phyloP scores from a whole-genome alignment of 1,140 invertebrate species.

The Diuraphis noxia region DNA sequence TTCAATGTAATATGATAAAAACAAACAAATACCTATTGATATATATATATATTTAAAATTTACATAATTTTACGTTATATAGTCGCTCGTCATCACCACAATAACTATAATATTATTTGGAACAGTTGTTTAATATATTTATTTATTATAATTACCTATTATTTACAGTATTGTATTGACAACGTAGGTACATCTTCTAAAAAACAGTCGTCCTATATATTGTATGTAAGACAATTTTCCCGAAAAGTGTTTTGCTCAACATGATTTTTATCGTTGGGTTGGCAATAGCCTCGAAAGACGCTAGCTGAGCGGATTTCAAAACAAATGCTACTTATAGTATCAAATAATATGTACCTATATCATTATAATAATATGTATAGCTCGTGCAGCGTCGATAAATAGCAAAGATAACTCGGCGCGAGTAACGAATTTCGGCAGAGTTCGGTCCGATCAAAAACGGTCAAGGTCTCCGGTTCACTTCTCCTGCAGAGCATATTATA shows the following conservation, averaged over 20 bases:
- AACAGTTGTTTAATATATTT: not conserved
- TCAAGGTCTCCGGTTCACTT: not conserved
- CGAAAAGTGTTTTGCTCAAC: not conserved
- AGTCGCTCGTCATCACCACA: not conserved
- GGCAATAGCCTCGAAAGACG: not conserved
- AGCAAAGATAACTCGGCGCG: not conserved
- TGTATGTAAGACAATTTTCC: not conserved
- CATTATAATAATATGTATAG: not conserved
- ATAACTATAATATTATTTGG: not conserved
- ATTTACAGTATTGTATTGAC: too few species aligned
- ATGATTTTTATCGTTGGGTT: not conserved
- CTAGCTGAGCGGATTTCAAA: not conserved
- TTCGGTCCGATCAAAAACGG: not conserved
- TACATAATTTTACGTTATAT: not conserved
- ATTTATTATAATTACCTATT: not conserved
- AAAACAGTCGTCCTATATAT: too few species aligned
- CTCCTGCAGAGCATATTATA: not conserved
- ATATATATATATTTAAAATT: not conserved
- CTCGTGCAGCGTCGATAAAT: not conserved
- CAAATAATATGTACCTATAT: not conserved
- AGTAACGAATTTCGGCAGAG: not conserved
- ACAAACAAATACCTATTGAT: not conserved
- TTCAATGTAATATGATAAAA: too few species aligned
- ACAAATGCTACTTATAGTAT: not conserved
- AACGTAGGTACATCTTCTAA: too few species aligned